phyloP scores from a whole-genome alignment of 2,113 vertebrate species.

The Dipodomys spectabilis region DNA sequence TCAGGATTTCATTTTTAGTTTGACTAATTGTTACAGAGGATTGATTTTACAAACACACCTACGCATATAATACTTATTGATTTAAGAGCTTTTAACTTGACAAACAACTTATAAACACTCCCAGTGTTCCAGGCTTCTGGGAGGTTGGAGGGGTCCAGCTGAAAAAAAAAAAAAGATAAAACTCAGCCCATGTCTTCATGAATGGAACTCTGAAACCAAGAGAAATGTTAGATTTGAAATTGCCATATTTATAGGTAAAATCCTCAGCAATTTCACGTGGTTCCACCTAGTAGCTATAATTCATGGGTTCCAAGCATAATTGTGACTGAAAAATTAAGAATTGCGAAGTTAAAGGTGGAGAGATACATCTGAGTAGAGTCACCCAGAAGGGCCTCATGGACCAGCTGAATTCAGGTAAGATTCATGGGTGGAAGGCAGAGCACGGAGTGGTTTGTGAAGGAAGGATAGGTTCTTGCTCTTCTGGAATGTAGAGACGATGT shows the following conservation, averaged over 20 bases:
- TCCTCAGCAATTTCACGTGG: background rate
- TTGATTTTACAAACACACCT: background rate
- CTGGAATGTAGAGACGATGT: background rate
- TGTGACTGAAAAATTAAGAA: background rate
- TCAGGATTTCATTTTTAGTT: background rate
- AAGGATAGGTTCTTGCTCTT: background rate
- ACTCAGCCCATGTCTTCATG: background rate
- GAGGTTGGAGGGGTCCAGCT: background rate
- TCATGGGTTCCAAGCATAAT: background rate
- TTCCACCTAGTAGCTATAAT: background rate
- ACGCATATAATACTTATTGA: background rate
- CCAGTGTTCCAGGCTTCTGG: background rate
- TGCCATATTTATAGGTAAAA: background rate
- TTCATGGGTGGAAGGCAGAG: background rate
- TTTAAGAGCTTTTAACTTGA: background rate
- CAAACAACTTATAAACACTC: background rate
- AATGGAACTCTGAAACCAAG: background rate
- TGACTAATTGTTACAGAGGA: background rate
- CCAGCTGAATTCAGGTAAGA: background rate
- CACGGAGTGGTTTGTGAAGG: rapidly evolving
- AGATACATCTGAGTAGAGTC: background rate
- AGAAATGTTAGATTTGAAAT: no score
- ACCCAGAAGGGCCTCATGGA: background rate
- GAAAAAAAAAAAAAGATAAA: background rate
- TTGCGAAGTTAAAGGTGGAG: background rate